phyloP scores from a whole-genome alignment of 1,140 invertebrate species.

The Triops cancriformis region DNA sequence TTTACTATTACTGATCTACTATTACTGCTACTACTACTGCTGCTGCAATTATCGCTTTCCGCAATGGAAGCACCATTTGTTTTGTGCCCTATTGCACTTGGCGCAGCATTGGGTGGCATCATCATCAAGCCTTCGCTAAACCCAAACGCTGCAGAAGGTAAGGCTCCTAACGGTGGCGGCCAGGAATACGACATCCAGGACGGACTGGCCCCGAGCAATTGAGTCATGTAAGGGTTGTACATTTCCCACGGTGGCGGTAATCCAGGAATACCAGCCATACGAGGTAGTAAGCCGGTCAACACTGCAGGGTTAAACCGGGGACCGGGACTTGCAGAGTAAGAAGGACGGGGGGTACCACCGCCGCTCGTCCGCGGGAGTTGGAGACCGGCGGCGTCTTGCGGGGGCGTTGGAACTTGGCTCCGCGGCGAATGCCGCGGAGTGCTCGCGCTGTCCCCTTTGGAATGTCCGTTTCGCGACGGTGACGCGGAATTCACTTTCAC shows the following conservation, averaged over 20 bases:
- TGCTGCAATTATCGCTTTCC: not conserved
- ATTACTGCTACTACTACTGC: not conserved
- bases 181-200: conserved; percentile 10
- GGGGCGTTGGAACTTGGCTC: not conserved
- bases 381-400: not conserved
- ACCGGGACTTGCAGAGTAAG: not conserved
- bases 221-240: conserved; percentile 6
- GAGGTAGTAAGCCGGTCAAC: not conserved
- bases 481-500: not conserved
- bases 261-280: not conserved
- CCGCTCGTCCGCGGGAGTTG: not conserved
- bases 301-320: not conserved
- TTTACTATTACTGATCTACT: not conserved
- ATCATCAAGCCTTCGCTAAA: not conserved
- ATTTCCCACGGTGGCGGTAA: conserved; percentile 4
- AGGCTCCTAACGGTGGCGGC: not conserved
- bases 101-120: not conserved
- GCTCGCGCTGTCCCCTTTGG: not conserved
- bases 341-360: not conserved
- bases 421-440: not conserved
- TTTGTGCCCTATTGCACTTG: not conserved
- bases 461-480: not conserved
- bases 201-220: not conserved
- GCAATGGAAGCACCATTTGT: not conserved
- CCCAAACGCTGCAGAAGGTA: conserved; percentile 3